These are phyloP conservation scores for Saguinus midas DNA, from an alignment of 2,113 vertebrate genomes.

Conservation along the genomic window DNA sequence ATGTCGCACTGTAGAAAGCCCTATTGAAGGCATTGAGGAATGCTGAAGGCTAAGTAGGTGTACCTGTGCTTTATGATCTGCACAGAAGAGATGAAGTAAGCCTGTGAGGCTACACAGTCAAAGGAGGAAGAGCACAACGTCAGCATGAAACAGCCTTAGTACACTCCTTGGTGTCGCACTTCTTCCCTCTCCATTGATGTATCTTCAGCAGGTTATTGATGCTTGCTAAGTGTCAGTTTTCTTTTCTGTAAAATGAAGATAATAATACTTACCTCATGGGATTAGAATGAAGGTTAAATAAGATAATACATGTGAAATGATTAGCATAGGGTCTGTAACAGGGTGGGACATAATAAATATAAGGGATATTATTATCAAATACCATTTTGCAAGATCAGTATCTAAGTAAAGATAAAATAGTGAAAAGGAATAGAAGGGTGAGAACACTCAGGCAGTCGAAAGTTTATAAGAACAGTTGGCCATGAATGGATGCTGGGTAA, in stretches of 20 bases:
- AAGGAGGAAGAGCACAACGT: not conserved
- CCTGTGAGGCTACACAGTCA: accelerated
- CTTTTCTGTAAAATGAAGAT: not conserved
- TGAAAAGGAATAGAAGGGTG: not conserved
- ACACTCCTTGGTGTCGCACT: not conserved
- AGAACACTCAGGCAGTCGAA: not conserved
- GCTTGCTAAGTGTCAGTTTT: not conserved
- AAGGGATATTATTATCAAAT: not conserved
- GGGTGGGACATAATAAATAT: not conserved
- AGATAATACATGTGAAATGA: not conserved
- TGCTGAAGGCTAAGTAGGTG: not conserved
- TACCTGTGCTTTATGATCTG: no score
- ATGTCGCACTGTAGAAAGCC: not conserved
- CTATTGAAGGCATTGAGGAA: not conserved
- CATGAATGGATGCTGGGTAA: not conserved
- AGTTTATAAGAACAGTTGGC: not conserved
- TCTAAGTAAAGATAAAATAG: no score
- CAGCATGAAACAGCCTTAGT: not conserved
- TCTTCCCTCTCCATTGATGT: not conserved
- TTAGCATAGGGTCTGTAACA: not conserved
- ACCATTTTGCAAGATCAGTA: not conserved
- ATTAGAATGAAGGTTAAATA: not conserved
- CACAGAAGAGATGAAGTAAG: not conserved
- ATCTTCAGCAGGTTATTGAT: not conserved
- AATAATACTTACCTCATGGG: not conserved